Evolutionary conservation across 35 echinoderm and acorn worm species (phyloP), one percentile per base, ranked within the genome.

Genomic region (Amphiura filiformis): DNA sequence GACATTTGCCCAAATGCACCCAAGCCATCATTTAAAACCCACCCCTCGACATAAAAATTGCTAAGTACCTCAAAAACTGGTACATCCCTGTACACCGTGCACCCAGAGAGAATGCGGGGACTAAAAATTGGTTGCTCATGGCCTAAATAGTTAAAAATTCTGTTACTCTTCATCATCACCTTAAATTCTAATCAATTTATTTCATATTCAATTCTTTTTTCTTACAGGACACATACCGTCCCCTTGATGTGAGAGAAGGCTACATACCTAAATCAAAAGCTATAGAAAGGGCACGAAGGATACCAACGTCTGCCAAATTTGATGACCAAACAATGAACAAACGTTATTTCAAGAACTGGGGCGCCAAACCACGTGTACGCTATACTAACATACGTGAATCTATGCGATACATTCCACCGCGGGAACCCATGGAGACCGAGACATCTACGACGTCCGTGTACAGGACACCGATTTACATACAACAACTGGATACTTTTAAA

Each of bases 321-420:
- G 86, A 98, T 38, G 96, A 94, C 80, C 86, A 90, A 78, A 97
- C 95, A 34, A 97, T 88, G 36, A 93, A 97, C 79, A 97, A 94
- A 35, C 90, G 94, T 34, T 97, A 94, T 75, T 97, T 87, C 95
- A 76, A 91, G 52, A 76, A 97, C 77, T 97, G 95, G 95, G 92
- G 92, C 0, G 86, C 82, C 0, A 87, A 97, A 47, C 89, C 95
- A 18, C 81, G 95, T n/a, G 85, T 97, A 7, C 84, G 95, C 32
- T 97, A 94, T 35, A 92, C 92, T 28, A 92, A 97, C 78, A 80
- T 97, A 36, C 88, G 91, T 42, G 95, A 97, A 35, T 84, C 88
- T 36, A 90, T 84, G 17, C 82, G 86, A 13, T 97, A 97, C 85
- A 42, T 97, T 1, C 83, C 87, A 34, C 92, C 95, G 4, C 23